Evolutionary conservation across 2,113 vertebrate genomes (phyloP).

Genomic region (Camarhynchus parvulus): DNA sequence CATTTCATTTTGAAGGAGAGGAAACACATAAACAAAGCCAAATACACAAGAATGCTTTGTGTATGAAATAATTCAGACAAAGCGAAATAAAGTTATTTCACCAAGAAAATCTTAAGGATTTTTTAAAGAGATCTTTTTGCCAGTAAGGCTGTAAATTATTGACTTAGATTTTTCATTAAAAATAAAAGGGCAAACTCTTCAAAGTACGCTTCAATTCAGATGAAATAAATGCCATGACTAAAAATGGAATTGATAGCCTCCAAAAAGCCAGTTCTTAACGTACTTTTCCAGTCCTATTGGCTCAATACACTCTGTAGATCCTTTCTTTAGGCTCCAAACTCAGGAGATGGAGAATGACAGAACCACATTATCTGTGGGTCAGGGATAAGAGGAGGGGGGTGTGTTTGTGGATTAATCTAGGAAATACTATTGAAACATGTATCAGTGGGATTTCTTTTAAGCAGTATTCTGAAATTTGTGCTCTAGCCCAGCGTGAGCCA

Average conservation of each 20-base stretch:
- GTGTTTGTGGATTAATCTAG: neutral
- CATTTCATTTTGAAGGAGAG: neutral
- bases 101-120: neutral
- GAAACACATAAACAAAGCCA: neutral
- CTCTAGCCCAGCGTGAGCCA: fast-evolving
- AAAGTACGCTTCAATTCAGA: neutral
- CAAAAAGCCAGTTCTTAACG: neutral
- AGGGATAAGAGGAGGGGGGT: fast-evolving
- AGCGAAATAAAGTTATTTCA: neutral
- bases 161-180: conserved; percentile 11
- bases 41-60: neutral
- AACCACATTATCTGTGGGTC: neutral
- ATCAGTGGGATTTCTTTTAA: neutral
- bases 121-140: neutral
- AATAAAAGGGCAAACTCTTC: neutral
- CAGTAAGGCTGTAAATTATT: neutral
- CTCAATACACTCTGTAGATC: neutral
- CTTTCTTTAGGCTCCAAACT: neutral
- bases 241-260: neutral
- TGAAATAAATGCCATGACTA: neutral
- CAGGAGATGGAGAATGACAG: neutral
- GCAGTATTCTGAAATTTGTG: neutral
- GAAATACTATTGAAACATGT: neutral
- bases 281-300: neutral
- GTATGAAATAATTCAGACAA: neutral